Evolutionary conservation across 2,113 vertebrate species (phyloP), one percentile per base, ranked within the genome.

Genomic region (Pogonocichla stellata): DNA sequence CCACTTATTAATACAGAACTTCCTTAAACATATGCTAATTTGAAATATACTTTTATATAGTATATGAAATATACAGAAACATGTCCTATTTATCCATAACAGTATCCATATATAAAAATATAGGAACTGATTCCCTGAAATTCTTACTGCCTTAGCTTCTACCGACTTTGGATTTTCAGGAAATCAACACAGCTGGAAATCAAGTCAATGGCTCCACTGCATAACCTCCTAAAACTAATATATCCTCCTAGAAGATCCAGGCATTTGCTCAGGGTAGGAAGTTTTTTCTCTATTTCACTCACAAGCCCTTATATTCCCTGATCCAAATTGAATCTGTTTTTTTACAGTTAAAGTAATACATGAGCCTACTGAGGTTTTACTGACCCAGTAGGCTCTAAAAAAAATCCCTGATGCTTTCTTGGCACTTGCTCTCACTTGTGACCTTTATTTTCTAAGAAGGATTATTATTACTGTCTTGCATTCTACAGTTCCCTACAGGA

Each of bases 381-480:
- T 86, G 88, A 88, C 95, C 91, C 79, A 90, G 40, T 4, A 88
- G 51, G 61, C 38, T 80, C 53, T 31, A 64, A 80, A 84, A 84
- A 80, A 60, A 71, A 69, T 45, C 89, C 58, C 70, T 47, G 45
- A 88, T 80, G 74, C 83, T 92, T 92, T 94, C 67, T 94, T 95
- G 91, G 91, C 90, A 88, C 94, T 95, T 92, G n/a, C 34, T 92
- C 62, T 87, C 73, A 66, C 40, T 87, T 75, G 45, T 96, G 86
- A 94, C 95, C 93, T 97, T 95, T 96, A 56, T 93, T 96, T 94
- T 87, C 69, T 81, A 90, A 65, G 86, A 83, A 89, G 43, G 42
- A 86, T 93, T 95, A 95, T 92, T 92, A 87, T 94, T 85, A 60
- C 74, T 9, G 40, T 24, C 61, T 89, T 86, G 45, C 45, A 80